Evolutionary conservation across 2,888 invertebrate genomes (phyloP).

Genomic region (Agrilus cyanescens): DNA sequence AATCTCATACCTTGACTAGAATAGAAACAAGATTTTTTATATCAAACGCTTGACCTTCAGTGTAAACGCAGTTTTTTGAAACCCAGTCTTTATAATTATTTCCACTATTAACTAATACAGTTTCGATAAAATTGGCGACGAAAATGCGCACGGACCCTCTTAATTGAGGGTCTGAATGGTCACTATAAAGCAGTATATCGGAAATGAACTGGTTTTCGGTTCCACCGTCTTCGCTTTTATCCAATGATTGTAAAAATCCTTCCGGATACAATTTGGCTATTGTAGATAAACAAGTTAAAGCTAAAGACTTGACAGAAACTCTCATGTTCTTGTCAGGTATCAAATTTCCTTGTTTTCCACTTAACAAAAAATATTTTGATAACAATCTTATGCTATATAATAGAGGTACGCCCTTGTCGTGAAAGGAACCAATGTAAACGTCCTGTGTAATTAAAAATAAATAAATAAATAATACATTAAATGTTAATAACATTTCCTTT

Average conservation of each 20-base stretch:
- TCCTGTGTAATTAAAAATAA: conserved; percentile 31
- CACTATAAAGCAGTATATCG: conserved; percentile 58
- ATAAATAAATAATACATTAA: neutral
- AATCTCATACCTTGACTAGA: conserved; percentile 40
- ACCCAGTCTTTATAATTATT: conserved; percentile 44
- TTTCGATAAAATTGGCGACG: conserved; percentile 53
- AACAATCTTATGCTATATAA: conserved; percentile 63
- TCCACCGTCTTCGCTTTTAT: conserved; percentile 37
- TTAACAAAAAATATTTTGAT: conserved; percentile 59
- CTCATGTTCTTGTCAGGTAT: conserved; percentile 66
- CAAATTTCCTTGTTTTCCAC: conserved; percentile 43
- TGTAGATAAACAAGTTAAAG: conserved; percentile 66
- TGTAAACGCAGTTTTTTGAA: conserved; percentile 4
- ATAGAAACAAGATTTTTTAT: conserved; percentile 41
- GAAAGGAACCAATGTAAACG: conserved; percentile 53
- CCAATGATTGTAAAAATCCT: conserved; percentile 52
- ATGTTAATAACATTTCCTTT: neutral
- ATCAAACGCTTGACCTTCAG: conserved; percentile 31
- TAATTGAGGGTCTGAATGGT: conserved; percentile 72
- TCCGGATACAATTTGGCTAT: conserved; percentile 64
- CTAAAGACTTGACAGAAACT: conserved; percentile 84
- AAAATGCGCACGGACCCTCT: conserved; percentile 59
- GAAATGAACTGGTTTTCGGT: conserved; percentile 45
- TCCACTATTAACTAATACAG: conserved; percentile 44
- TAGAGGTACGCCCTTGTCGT: conserved; percentile 53